phyloP scores from a whole-genome alignment of 1,140 invertebrate genomes.

The Aphelenchoides fujianensis region DNA sequence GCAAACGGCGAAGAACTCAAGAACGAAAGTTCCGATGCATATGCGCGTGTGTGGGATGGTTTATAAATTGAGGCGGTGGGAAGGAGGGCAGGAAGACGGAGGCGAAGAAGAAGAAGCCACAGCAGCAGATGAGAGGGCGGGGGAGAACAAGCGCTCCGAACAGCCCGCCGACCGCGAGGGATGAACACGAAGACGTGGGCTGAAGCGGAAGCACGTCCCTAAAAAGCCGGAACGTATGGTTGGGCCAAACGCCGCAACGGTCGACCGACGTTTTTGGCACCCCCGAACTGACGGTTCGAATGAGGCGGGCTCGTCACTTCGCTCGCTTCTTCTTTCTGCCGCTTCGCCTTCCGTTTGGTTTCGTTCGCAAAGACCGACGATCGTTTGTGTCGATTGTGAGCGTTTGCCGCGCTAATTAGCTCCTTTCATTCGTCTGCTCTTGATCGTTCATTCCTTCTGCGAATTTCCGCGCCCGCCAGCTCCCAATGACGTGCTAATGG shows the following conservation, averaged over 20 bases:
- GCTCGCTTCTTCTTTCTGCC: not conserved
- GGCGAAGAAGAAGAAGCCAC: too few species aligned
- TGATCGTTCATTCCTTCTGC: too few species aligned
- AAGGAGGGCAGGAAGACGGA: too few species aligned
- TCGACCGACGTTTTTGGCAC: not conserved
- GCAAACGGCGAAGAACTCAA: conserved; percentile 2
- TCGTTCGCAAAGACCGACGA: too few species aligned
- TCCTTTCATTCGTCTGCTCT: too few species aligned
- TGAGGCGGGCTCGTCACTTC: not conserved
- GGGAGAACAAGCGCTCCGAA: not conserved
- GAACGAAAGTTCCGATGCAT: conserved; percentile 1
- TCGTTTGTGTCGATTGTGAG: too few species aligned
- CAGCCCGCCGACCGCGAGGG: not conserved
- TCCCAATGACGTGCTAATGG: not conserved
- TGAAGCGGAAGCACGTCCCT: not conserved
- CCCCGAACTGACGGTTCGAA: not conserved
- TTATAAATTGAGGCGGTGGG: not conserved
- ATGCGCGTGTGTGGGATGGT: not conserved
- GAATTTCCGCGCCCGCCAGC: too few species aligned
- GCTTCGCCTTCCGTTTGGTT: too few species aligned
- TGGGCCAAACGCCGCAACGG: not conserved
- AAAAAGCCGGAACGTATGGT: not conserved
- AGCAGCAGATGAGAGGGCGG: too few species aligned
- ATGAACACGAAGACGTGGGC: not conserved
- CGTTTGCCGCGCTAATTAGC: too few species aligned